Evolutionary conservation across 2,113 vertebrate genomes (phyloP).

Genomic region (Theropithecus gelada): DNA sequence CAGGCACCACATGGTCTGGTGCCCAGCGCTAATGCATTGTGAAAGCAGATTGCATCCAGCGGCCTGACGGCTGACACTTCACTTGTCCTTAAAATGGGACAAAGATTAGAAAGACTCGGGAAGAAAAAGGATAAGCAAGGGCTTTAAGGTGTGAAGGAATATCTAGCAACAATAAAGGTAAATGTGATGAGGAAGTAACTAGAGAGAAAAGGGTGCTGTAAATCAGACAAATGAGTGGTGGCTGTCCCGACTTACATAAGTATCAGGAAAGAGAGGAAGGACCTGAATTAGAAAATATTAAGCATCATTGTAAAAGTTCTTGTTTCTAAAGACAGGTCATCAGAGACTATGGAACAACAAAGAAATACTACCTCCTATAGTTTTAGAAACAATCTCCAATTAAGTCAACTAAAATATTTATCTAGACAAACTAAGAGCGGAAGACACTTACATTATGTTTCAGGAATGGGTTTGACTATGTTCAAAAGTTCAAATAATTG

Average conservation of each 20-base stretch:
- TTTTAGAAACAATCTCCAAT: slow-evolving; percentile 16
- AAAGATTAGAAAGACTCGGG: not conserved
- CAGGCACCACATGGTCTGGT: slow-evolving; percentile 39
- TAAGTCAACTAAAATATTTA: slow-evolving; percentile 41
- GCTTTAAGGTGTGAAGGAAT: not conserved
- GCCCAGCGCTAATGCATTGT: slow-evolving; percentile 61
- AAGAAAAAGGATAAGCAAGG: slow-evolving; percentile 12
- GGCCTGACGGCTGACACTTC: slow-evolving; percentile 11
- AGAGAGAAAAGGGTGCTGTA: not conserved
- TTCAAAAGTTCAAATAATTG: slow-evolving; percentile 14
- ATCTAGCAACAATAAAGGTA: not conserved
- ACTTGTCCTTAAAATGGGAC: slow-evolving; percentile 21
- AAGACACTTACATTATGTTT: not conserved
- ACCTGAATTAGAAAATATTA: slow-evolving; percentile 10
- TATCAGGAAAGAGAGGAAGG: not conserved
- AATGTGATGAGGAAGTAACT: not conserved
- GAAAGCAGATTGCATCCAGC: slow-evolving; percentile 60
- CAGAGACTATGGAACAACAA: not conserved
- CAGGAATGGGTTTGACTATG: not conserved
- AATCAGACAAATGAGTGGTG: not conserved
- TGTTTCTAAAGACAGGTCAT: slow-evolving; percentile 10
- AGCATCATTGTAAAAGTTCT: not conserved
- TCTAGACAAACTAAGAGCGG: not conserved
- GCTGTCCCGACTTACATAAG: not conserved
- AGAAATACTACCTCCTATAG: not conserved